phyloP scores from a whole-genome alignment of 2,888 invertebrate species.

The Synergus laeviventris region DNA sequence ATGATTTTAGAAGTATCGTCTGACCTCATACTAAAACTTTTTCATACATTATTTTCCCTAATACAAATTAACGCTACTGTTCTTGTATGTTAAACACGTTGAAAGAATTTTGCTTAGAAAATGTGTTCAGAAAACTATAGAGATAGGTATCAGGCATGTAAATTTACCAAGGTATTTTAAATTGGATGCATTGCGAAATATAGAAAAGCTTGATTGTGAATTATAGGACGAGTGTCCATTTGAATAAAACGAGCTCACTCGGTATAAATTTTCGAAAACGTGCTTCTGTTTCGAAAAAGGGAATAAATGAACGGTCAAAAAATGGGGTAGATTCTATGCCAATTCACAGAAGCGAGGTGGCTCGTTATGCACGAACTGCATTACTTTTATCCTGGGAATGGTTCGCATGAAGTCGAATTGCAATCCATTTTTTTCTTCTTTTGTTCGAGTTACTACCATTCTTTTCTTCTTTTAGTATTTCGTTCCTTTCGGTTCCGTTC shows the following conservation, averaged over 20 bases:
- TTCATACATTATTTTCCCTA: background rate
- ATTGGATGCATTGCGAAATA: background rate
- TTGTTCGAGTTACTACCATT: conserved; percentile 56
- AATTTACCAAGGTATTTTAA: background rate
- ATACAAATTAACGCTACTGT: too few species aligned
- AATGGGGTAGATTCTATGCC: conserved; percentile 12
- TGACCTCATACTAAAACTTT: background rate
- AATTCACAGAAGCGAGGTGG: conserved; percentile 45
- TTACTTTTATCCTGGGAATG: conserved; percentile 69
- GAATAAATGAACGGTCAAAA: conserved; percentile 45
- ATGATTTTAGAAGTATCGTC: too few species aligned
- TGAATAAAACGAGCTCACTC: conserved; percentile 28
- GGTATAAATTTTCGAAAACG: conserved; percentile 38
- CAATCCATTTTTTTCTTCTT: conserved; percentile 70
- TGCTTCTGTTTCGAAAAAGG: conserved; percentile 21
- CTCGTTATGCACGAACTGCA: conserved; percentile 71
- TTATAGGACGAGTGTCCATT: background rate
- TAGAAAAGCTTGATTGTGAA: background rate
- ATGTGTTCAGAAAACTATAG: too few species aligned
- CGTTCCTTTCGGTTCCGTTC: conserved; percentile 61
- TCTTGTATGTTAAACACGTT: too few species aligned
- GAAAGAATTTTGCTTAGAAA: too few species aligned
- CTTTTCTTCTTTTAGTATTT: conserved; percentile 45
- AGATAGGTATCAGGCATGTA: background rate
- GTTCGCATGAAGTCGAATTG: conserved; percentile 69